Evolutionary conservation across 2,888 invertebrate genomes (phyloP), one percentile per base, ranked within the genome.

Genomic region (Athalia circularis): DNA sequence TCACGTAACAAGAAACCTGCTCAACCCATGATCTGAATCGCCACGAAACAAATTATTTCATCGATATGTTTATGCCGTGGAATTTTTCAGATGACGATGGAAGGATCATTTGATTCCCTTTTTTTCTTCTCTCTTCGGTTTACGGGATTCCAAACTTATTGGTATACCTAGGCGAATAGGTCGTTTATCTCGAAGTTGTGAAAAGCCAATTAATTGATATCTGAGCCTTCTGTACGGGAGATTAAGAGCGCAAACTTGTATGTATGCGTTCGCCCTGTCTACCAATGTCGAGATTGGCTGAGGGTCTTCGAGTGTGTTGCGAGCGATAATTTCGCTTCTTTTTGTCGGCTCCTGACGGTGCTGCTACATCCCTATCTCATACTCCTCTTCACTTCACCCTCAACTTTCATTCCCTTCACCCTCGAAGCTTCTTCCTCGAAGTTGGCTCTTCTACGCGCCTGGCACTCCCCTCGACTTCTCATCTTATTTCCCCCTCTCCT

Each of bases 301-400:
- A 61, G 68, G 68, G 68, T 68, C 68, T 29, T 43, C 52, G 68
- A 68, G 68, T 68, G 68, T 68, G 52, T 50, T 68, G 54, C 68
- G 68, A 68, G 43, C 68, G 68, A 68, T 68, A 68, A 68, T 68
- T 68, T 52, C 52, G 68, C 52, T 54, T 52, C 68, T 68, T 29
- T 68, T 68, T 54, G 65, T 65, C 15, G 65, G 65, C 65, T n/a
- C 52, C 52, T 52, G 8, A 0, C 3, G 8, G 52, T 11, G 29
- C 29, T 54, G 11, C 54, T 54, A 9, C 54, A 54, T 11, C n/a
- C n/a, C n/a, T 9, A 11, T 54, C 54, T n/a, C n/a, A 11, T 9
- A 11, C n/a, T 54, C 52, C 43, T 68, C 54, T 15, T 54, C 29
- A 48, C 29, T n/a, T 48, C 9, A 7, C 13, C 47, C 5, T 9